These are phyloP conservation scores for Azemiops feae DNA, from an alignment of 2,113 vertebrate genomes.

Conservation along the genomic window DNA sequence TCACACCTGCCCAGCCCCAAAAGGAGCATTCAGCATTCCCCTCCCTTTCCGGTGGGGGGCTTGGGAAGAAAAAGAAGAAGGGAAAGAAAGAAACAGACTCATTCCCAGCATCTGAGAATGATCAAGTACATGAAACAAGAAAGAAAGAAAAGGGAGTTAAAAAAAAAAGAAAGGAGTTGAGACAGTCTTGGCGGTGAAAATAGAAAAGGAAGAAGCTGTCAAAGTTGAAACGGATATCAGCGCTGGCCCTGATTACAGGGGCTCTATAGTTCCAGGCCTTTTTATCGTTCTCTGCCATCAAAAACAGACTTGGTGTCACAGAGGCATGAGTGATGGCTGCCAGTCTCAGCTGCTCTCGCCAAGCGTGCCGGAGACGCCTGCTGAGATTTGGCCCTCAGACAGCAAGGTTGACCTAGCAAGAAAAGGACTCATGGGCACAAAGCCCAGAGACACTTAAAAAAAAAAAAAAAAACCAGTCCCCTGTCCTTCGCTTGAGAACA, in stretches of 20 bases:
- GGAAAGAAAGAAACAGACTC: conserved; percentile 66
- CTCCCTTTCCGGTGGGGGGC: conserved; percentile 64
- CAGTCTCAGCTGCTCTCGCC: conserved; percentile 71
- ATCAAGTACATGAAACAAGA: conserved; percentile 86
- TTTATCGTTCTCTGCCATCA: conserved; percentile 84
- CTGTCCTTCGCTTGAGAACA: conserved; percentile 45
- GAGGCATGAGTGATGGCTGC: conserved; percentile 82
- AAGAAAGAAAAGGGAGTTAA: conserved; percentile 57
- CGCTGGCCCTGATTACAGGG: conserved; percentile 92
- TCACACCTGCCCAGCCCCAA: conserved; percentile 88
- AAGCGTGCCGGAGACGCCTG: conserved; percentile 66
- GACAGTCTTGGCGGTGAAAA: conserved; percentile 79
- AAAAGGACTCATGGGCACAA: conserved; percentile 68
- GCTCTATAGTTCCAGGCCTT: conserved; percentile 88
- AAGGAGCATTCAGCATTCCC: conserved; percentile 72
- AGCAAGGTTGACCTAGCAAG: conserved; percentile 71
- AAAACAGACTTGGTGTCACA: conserved; percentile 74
- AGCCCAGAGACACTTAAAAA: conserved; percentile 72
- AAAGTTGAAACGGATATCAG: conserved; percentile 96
- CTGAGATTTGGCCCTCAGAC: conserved; percentile 68
- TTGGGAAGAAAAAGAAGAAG: neutral
- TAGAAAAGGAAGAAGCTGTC: conserved; percentile 95
- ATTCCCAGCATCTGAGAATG: conserved; percentile 92
- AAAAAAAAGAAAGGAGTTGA: conserved; percentile 68
- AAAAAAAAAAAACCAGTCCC: conserved; percentile 44